Evolutionary conservation across 2,113 vertebrate species (phyloP), one percentile per base, ranked within the genome.

Genomic region (Mirza zaza): DNA sequence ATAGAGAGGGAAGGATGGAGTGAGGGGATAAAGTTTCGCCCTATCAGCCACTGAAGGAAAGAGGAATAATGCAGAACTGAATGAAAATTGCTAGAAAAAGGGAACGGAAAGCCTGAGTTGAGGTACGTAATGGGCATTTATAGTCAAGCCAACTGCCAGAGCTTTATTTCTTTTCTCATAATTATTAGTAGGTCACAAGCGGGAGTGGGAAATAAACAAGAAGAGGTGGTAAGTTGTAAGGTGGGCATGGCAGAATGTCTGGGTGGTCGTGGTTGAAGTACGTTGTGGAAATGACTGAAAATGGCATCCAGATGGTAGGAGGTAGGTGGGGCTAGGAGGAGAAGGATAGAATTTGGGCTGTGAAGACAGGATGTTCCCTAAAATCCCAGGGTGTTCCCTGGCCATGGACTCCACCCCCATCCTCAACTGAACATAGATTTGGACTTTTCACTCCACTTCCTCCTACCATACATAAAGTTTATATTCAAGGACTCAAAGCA

Each of bases 111-210:
- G 42, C 3, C 25, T 34, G 9, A 27, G 23, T 39, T 81, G 42
- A 70, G 34, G 48, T 52, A 83, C 52, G 76, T 61, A 71, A 93
- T 68, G 77, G 77, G n/a, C 45, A 92, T 83, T 91, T 92, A 92
- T 84, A 55, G 34, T 36, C 17, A 32, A 81, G 27, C 52, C 70
- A 84, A 55, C 48, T 87, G 45, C 11, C 4, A 32, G 45, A 36
- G 52, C 59, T 93, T 93, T 75, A 39, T 85, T 95, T 79, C 17
- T 23, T 61, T 91, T 36, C 48, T 94, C 57, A 45, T 76, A 75
- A 83, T 83, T 73, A 21, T 25, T 39, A 42, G 21, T 79, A 48
- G 17, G 13, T 73, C 42, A 63, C 70, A 94, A 82, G 15, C 25
- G 39, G 48, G 68, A 76, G 65, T 34, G 8, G 34, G 39, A 89